Evolutionary conservation across 2,797 vertebrate genomes (phyloP).

Genomic region (Alfaro cultratus): DNA sequence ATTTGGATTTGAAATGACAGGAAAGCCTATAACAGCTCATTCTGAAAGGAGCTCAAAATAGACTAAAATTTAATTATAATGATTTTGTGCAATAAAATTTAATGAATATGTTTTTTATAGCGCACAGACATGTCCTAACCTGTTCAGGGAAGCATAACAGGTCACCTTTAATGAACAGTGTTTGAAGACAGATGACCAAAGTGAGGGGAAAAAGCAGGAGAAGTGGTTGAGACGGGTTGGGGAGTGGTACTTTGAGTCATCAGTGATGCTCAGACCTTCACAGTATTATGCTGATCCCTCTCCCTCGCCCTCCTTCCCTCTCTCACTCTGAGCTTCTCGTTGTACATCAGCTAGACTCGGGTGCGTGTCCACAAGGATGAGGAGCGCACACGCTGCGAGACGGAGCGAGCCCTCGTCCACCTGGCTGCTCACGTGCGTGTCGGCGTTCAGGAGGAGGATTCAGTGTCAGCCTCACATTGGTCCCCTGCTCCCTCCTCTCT

Average conservation of each 20-base stretch:
- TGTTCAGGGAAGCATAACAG: no score
- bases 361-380: constrained; percentile 48
- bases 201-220: not conserved
- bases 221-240: constrained; percentile 36
- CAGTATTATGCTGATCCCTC: constrained; percentile 47
- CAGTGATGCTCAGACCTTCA: constrained; percentile 56
- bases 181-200: constrained; percentile 15
- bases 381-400: constrained; percentile 24
- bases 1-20: no score
- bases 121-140: no score
- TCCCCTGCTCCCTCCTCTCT: constrained; percentile 2
- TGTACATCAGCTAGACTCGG: constrained; percentile 44
- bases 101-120: no score
- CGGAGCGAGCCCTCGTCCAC: constrained; percentile 29
- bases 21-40: no score
- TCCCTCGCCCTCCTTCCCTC: constrained; percentile 12
- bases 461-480: constrained; percentile 26
- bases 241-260: constrained; percentile 62
- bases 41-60: no score
- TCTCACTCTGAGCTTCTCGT: constrained; percentile 43
- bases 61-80: no score
- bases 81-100: no score
- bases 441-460: constrained; percentile 31
- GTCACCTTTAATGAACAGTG: not conserved
- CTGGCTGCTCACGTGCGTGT: constrained; percentile 32